Conservation (phyloP, 2,797 vertebrate species). For the Chlorospingus flavigularis region DNA sequence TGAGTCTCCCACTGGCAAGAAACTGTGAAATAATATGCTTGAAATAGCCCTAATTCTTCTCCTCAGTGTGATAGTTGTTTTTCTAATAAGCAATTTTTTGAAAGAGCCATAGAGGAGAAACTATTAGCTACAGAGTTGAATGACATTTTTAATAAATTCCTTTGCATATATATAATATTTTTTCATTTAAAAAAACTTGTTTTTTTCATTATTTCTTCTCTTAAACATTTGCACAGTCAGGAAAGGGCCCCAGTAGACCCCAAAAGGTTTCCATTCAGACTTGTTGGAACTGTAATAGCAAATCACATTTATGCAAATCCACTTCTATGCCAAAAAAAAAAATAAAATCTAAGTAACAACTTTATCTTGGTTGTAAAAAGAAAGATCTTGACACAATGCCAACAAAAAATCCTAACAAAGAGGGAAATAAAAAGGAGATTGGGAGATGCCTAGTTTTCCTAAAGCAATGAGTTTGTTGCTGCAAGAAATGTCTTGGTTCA, state of each 20-base stretch:
- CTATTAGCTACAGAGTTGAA: not conserved
- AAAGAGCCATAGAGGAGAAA: not conserved
- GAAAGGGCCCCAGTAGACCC: not conserved
- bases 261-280: not conserved
- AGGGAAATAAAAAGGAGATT: not conserved
- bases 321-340: not conserved
- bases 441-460: not conserved
- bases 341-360: not conserved
- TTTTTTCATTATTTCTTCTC: not conserved
- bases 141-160: not conserved
- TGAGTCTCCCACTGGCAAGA: slow-evolving; percentile 49
- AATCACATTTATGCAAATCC: not conserved
- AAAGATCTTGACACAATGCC: not conserved
- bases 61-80: slow-evolving; percentile 20
- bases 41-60: slow-evolving; percentile 53
- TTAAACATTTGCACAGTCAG: not conserved
- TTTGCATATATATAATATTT: not conserved
- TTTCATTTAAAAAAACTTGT: rapidly evolving
- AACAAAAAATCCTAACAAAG: not conserved
- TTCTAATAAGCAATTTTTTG: slow-evolving; percentile 16
- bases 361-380: not conserved
- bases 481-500: not conserved
- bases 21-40: slow-evolving; percentile 59
- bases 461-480: not conserved
- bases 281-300: not conserved